Percentiles rank a stretch among this genome's conserved stretches.
phyloP scores from a whole-genome alignment of 2,113 vertebrate species.

The Phoxinus phoxinus region DNA sequence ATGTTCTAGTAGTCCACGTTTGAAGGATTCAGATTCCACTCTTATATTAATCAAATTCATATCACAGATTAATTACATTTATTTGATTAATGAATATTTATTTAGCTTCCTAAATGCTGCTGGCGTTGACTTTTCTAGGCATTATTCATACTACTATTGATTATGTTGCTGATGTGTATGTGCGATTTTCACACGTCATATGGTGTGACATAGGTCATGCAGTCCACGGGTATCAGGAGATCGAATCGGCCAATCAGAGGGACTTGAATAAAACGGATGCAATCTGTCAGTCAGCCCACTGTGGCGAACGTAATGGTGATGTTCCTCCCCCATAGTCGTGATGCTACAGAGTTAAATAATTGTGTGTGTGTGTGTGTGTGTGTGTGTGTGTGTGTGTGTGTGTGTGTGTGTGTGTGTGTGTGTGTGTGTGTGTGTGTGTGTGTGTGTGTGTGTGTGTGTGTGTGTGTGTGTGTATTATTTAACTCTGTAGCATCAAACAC shows the following conservation, averaged over 20 bases:
- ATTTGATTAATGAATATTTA: neutral
- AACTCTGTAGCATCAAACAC: neutral
- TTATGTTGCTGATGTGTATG: constrained; percentile 38
- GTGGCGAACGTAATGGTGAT: constrained; percentile 11
- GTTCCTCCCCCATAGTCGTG: constrained; percentile 5
- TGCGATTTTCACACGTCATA: constrained; percentile 52
- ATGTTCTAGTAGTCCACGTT: neutral
- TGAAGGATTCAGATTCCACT: neutral
- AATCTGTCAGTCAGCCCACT: constrained; percentile 44
- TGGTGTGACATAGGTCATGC: constrained; percentile 52
- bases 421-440: no score
- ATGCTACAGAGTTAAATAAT: constrained; percentile 28
- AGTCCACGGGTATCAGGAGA: constrained; percentile 52
- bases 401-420: no score
- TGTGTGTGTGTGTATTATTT: no score
- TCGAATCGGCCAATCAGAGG: constrained; percentile 52
- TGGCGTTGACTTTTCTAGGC: neutral
- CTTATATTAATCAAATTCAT: neutral
- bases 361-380: neutral
- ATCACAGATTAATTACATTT: neutral
- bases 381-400: no score
- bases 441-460: no score
- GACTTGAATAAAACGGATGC: constrained; percentile 33
- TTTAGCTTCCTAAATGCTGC: neutral
- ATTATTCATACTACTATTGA: constrained; percentile 22